Evolutionary conservation across 1,140 invertebrate genomes (phyloP).

Genomic region (Meteorus sp.): DNA sequence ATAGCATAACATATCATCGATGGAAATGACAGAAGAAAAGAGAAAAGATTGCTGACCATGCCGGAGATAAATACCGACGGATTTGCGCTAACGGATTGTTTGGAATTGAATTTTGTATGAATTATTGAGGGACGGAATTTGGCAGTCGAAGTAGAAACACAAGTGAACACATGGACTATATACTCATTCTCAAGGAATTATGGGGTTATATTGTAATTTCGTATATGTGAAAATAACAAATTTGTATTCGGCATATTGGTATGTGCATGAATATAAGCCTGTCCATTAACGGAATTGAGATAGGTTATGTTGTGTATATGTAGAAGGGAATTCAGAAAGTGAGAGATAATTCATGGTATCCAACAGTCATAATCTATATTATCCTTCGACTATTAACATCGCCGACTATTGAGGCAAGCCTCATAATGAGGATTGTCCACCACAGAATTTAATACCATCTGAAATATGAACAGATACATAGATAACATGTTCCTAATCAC

Average conservation of each 20-base stretch:
- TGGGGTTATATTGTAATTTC: no score
- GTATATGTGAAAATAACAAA: no score
- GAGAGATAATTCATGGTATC: neutral
- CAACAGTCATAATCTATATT: constrained; percentile 31
- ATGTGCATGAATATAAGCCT: neutral
- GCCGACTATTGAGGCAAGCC: constrained; percentile 20
- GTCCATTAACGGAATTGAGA: neutral
- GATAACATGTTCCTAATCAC: no score
- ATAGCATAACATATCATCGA: no score
- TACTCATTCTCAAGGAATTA: no score
- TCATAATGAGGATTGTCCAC: constrained; percentile 10
- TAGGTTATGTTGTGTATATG: neutral
- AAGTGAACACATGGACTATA: no score
- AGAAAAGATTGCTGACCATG: constrained; percentile 24
- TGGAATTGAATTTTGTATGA: constrained; percentile 26
- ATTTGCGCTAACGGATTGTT: constrained; percentile 33
- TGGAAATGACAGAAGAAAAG: neutral
- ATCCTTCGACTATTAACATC: constrained; percentile 31
- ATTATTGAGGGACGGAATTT: constrained; percentile 21
- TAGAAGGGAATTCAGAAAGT: neutral
- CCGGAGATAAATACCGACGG: constrained; percentile 16
- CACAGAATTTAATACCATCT: constrained; percentile 22
- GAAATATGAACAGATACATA: neutral
- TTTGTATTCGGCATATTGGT: neutral
- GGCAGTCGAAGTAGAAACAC: neutral